A percentile compares a stretch with the other conserved stretches of the same genome.
These are phyloP conservation scores for Piprites chloris DNA, from an alignment of 2,113 vertebrate genomes.

Conservation along the genomic window DNA sequence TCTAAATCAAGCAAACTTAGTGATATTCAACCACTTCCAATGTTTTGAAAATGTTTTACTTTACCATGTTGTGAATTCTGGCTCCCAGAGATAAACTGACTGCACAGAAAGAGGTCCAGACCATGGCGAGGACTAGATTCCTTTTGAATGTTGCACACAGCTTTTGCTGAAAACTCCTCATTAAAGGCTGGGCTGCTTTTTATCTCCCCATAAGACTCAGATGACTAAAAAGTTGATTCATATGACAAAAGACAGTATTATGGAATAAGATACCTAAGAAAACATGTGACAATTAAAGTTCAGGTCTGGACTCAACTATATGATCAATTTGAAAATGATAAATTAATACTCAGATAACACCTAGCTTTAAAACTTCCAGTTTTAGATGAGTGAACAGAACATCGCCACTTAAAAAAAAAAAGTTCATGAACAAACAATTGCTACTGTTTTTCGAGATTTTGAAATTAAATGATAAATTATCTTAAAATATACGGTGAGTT, in stretches of 20 bases:
- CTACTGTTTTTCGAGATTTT: not conserved
- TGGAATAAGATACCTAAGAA: not conserved
- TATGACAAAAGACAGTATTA: not conserved
- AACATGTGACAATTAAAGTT: not conserved
- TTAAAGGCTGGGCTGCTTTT: not conserved
- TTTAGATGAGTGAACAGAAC: not conserved
- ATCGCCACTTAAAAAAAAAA: not conserved
- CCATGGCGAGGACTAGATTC: not conserved
- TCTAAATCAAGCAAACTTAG: not conserved
- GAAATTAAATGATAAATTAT: not conserved
- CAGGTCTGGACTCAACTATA: not conserved
- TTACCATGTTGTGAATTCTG: not conserved
- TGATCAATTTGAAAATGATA: not conserved
- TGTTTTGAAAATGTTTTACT: not conserved
- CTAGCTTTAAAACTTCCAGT: not conserved
- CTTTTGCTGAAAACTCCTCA: not conserved
- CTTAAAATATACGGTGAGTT: not conserved
- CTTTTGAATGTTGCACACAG: not conserved
- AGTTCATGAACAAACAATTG: not conserved
- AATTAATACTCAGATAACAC: not conserved
- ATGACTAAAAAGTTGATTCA: not conserved
- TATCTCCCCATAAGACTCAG: fast-evolving
- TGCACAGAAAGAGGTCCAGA: not conserved
- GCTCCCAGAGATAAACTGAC: not conserved
- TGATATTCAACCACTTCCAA: not conserved